phyloP scores from a whole-genome alignment of 2,113 vertebrate species.

The Esox niger region DNA sequence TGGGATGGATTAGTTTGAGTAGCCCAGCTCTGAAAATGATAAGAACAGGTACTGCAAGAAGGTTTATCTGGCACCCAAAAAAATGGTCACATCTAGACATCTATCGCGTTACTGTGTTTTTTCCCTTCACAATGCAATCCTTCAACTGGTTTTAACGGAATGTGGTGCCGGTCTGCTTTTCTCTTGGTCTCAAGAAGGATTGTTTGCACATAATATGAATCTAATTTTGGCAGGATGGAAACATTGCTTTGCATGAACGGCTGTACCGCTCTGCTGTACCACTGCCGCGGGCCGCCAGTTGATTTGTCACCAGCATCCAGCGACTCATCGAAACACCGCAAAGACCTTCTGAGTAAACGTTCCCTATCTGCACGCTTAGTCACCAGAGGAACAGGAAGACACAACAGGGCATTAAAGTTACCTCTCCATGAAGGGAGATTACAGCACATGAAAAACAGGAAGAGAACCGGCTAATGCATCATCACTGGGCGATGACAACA shows the following conservation, averaged over 20 bases:
- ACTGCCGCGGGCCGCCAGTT: slow-evolving; percentile 62
- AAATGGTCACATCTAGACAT: slow-evolving; percentile 17
- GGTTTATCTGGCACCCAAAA: background rate
- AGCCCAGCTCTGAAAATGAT: too few species aligned
- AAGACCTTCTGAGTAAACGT: slow-evolving; percentile 69
- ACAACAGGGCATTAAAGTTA: slow-evolving; percentile 61
- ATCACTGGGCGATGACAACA: slow-evolving; percentile 55
- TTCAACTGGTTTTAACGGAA: slow-evolving; percentile 11
- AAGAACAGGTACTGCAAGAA: too few species aligned
- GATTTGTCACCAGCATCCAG: slow-evolving; percentile 72
- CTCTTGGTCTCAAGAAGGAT: slow-evolving; percentile 17
- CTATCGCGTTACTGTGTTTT: slow-evolving; percentile 10
- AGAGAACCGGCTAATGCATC: slow-evolving; percentile 39
- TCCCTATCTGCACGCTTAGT: slow-evolving; percentile 61
- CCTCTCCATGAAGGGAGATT: slow-evolving; percentile 54
- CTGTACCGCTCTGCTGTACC: slow-evolving; percentile 59
- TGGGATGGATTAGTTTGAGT: too few species aligned
- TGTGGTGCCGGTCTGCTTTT: slow-evolving; percentile 25
- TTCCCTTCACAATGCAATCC: slow-evolving; percentile 19
- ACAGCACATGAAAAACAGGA: slow-evolving; percentile 54
- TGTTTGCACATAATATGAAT: slow-evolving; percentile 66
- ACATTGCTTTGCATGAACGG: slow-evolving; percentile 72
- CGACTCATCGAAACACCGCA: slow-evolving; percentile 65
- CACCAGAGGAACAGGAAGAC: slow-evolving; percentile 55
- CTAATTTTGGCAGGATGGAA: slow-evolving; percentile 64